A percentile compares a stretch with the other conserved stretches of the same genome.
Evolutionary conservation across 2,888 invertebrate species (phyloP).

Genomic region (Caenorhabditis doughertyi): DNA sequence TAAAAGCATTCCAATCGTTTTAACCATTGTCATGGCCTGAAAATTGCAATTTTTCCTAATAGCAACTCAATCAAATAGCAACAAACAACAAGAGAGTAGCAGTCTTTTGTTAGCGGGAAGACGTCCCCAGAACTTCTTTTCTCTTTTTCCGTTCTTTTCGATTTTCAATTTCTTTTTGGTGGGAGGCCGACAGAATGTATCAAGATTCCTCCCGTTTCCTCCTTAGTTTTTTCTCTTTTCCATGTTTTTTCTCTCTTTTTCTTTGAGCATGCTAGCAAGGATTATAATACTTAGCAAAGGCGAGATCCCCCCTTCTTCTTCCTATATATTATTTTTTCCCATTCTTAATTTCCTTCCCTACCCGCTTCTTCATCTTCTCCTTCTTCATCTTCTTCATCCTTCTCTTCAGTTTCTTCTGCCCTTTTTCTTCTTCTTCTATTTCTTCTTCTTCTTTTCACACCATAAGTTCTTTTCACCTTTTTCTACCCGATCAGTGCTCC

Average conservation of each 20-base stretch:
- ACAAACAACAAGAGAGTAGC: slow-evolving; percentile 43
- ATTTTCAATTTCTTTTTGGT: slow-evolving; percentile 41
- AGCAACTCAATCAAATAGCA: slow-evolving; percentile 51
- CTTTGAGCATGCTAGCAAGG: slow-evolving; percentile 42
- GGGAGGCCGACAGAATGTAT: slow-evolving; percentile 45
- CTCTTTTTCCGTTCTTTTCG: slow-evolving; percentile 27
- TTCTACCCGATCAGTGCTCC: slow-evolving; percentile 18
- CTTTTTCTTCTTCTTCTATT: not conserved
- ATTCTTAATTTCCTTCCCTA: slow-evolving; percentile 29
- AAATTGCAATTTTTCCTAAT: slow-evolving; percentile 31
- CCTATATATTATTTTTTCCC: slow-evolving; percentile 32
- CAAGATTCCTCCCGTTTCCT: slow-evolving; percentile 52
- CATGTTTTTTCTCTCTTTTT: slow-evolving; percentile 20
- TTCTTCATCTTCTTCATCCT: slow-evolving; percentile 8
- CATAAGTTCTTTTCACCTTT: slow-evolving; percentile 30
- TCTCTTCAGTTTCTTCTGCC: slow-evolving; percentile 1
- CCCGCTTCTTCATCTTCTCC: slow-evolving; percentile 21
- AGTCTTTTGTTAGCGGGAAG: slow-evolving; percentile 23
- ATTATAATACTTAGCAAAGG: slow-evolving; percentile 60
- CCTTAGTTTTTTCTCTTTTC: slow-evolving; percentile 17
- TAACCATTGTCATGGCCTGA: not conserved
- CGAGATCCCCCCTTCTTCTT: slow-evolving; percentile 30
- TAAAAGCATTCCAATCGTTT: slow-evolving; percentile 3
- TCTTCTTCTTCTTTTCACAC: slow-evolving; percentile 1
- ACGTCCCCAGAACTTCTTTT: slow-evolving; percentile 40